Base-by-base conservation (phyloP, 30 jellyfish, hydroid and myxozoan species). In the Sanderia malayensis region DNA sequence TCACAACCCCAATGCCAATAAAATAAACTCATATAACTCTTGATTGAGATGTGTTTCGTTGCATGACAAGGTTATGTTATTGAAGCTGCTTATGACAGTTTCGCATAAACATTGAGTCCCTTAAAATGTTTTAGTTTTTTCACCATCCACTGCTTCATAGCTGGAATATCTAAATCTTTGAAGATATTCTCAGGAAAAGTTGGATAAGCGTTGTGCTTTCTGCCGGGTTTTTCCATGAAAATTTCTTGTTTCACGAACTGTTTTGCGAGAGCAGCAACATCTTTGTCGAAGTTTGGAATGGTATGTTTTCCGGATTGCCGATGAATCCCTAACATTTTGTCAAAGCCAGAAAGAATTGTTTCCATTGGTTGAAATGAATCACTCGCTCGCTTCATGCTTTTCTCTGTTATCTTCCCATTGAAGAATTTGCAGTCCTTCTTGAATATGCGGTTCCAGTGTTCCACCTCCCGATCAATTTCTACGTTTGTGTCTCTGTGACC, bases 381-480 rank as follows among this genome's bases (percentile, higher is more conserved):
- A n/a, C 66, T 52, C 6, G 66, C 66, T 37, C 52, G 52, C 52
- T 37, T 13, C 13, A 37, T 37, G 52, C 52, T 37, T 37, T 37
- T 37, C 13, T 6, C 10, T 6, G 74, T 61, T 24, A 61, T 6
- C 53, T 61, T 61, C 4, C 74, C 74, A 17, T 61, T 22, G 53
- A 61, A 61, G 4, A 7, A 9, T 29, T 61, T 61, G 74, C 46
- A 29, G 25, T 61, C 74, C 74, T 2, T 19, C 24, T 61, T 61
- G 46, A 29, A 24, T 22, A 18, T 17, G 15, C 31, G 26, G 24
- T 61, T 61, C 22, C 74, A 17, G 24, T 61, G 74, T 29, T 61
- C 74, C 3, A 61, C 24, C 61, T 23, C 74, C 6, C 74, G 46
- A 29, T 61, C 74, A 4, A 23, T 15, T 29, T 61, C 74, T 15